Evolutionary conservation across 2,113 vertebrate species (phyloP).

Genomic region (Cairina moschata): DNA sequence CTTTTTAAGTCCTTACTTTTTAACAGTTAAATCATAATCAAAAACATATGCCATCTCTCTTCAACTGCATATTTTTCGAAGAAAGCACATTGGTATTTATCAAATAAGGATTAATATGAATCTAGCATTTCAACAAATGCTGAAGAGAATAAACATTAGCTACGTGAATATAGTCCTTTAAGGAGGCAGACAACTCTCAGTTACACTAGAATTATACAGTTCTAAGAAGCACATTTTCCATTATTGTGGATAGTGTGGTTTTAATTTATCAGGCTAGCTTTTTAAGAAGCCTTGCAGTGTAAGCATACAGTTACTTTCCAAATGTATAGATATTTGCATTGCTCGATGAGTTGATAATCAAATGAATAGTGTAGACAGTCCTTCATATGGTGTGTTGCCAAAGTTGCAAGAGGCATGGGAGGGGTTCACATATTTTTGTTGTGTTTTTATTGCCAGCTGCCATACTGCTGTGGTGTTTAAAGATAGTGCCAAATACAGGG

Average conservation of each 20-base stretch:
- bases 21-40: background rate
- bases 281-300: background rate
- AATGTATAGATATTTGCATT: background rate
- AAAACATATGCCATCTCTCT: background rate
- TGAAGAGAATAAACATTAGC: background rate
- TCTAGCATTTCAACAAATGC: background rate
- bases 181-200: background rate
- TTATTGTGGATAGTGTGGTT: background rate
- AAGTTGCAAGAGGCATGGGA: constrained; percentile 49
- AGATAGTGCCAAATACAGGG: constrained; percentile 22
- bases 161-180: background rate
- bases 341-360: background rate
- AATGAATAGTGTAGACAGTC: background rate
- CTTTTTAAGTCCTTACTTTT: background rate
- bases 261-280: background rate
- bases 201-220: background rate
- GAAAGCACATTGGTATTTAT: background rate
- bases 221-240: background rate
- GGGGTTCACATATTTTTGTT: constrained; percentile 49
- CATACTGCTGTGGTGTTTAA: constrained; percentile 21
- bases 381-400: background rate
- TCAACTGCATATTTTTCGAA: background rate
- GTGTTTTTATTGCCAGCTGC: constrained; percentile 43
- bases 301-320: background rate
- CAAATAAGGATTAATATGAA: background rate